These are phyloP conservation scores for Daktulosphaira vitifoliae DNA, from an alignment of 1,140 invertebrate genomes.

Conservation along the genomic window DNA sequence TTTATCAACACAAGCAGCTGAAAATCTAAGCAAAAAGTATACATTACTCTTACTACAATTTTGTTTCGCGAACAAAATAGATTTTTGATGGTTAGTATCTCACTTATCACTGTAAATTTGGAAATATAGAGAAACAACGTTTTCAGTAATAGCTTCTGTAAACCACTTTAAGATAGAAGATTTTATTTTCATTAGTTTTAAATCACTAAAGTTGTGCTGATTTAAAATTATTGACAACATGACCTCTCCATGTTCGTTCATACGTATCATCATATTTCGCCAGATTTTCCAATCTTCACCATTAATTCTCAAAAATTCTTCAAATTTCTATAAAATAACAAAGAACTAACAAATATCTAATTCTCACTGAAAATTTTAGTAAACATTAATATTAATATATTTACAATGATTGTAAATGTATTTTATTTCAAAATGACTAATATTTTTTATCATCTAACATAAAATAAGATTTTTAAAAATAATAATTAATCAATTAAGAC, in stretches of 20 bases:
- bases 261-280: conserved; percentile 53
- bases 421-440: no score
- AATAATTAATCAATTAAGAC: no score
- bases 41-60: no score
- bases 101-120: conserved; percentile 41
- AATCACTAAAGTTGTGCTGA: conserved; percentile 40
- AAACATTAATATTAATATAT: no score
- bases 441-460: no score
- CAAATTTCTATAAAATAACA: conserved; percentile 36
- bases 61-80: no score
- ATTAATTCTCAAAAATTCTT: conserved; percentile 41
- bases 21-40: not conserved
- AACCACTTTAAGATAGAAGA: conserved; percentile 35
- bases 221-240: conserved; percentile 51
- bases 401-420: no score
- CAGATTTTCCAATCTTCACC: conserved; percentile 50
- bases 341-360: not conserved
- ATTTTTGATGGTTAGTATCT: conserved; percentile 4
- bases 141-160: conserved; percentile 37
- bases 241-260: conserved; percentile 46
- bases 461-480: no score
- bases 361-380: no score
- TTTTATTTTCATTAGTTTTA: conserved; percentile 45
- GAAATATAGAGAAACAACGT: conserved; percentile 52
- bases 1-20: conserved; percentile 9